These are phyloP conservation scores for Thalpophila matura DNA, from an alignment of 2,888 invertebrate species.

Conservation along the genomic window DNA sequence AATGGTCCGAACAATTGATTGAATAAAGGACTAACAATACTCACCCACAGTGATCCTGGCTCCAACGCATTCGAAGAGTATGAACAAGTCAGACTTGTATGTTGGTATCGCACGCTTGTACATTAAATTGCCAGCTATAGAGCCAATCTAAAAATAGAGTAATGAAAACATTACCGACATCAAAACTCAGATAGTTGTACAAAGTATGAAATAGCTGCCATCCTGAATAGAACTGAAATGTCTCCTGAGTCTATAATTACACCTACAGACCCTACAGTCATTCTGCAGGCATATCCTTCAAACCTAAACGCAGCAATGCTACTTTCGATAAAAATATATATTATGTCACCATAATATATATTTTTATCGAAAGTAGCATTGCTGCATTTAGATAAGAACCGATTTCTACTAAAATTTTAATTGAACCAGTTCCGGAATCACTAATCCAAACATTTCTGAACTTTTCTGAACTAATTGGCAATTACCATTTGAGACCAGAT, in stretches of 20 bases:
- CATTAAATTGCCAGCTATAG: constrained; percentile 93
- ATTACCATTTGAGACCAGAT: background rate
- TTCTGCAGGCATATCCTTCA: too few relatives aligned
- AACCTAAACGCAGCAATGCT: too few relatives aligned
- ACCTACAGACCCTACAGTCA: too few relatives aligned
- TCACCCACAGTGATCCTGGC: constrained; percentile 89
- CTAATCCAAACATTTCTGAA: too few relatives aligned
- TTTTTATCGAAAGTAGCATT: too few relatives aligned
- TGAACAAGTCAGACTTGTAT: constrained; percentile 93
- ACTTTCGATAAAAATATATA: too few relatives aligned
- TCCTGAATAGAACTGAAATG: background rate
- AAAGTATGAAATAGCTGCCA: too few relatives aligned
- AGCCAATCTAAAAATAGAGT: constrained; percentile 89
- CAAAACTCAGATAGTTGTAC: background rate
- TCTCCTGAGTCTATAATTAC: too few relatives aligned
- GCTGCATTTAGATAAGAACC: too few relatives aligned
- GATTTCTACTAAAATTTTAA: too few relatives aligned
- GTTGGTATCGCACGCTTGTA: constrained; percentile 91
- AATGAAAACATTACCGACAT: background rate
- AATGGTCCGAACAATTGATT: background rate
- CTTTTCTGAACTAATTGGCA: too few relatives aligned
- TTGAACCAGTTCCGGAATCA: background rate
- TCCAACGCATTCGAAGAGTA: constrained; percentile 90
- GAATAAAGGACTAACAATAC: constrained; percentile 57
- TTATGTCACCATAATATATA: too few relatives aligned